Evolutionary conservation across 2,797 vertebrate genomes (phyloP), one percentile per base, ranked within the genome.

Genomic region (Scomberomorus guttatus): DNA sequence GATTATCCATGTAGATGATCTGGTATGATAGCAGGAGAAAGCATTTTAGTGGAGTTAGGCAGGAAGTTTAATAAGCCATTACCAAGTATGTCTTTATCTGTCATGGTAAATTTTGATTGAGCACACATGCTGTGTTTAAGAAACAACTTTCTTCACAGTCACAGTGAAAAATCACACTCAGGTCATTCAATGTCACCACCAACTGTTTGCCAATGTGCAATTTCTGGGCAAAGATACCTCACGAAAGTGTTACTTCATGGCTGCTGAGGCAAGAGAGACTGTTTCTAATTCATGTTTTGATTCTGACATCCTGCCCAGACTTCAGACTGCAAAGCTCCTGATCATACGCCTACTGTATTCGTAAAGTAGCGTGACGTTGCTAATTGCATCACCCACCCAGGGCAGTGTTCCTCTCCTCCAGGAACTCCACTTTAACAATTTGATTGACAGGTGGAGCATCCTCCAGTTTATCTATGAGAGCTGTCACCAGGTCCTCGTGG

Each of bases 331-430:
- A 7, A 37, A 75, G 60, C 12, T 61, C 51, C 54, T 22, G 29
- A 42, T 13, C 72, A 67, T 66, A 75, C 51, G 52, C 71, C 79
- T 61, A 72, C 79, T 18, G 56, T 3, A 46, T 80, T 80, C 9
- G n/a, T 80, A 54, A 77, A 82, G 76, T 32, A 44, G 50, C 18
- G 9, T 59, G 78, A 70, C 65, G 72, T 75, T 48, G 68, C 70
- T 61, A 58, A 76, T 32, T 54, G 68, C 66, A 25, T 86, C 87
- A 87, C 93, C 74, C 95, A 99, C 98, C 98, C 82, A 99, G 85
- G 55, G 98, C 98, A 0, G 98, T 99, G 93, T 85, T 99, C 91
- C 97, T 96, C 90, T 99, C 98, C 77, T 98, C 98, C 85, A 99
- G 93, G 89, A 99, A 96, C 91, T 99, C 98, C 93, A 99, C 96